phyloP scores from a whole-genome alignment of 2,888 invertebrate species.

The Yponomeuta evonymella region DNA sequence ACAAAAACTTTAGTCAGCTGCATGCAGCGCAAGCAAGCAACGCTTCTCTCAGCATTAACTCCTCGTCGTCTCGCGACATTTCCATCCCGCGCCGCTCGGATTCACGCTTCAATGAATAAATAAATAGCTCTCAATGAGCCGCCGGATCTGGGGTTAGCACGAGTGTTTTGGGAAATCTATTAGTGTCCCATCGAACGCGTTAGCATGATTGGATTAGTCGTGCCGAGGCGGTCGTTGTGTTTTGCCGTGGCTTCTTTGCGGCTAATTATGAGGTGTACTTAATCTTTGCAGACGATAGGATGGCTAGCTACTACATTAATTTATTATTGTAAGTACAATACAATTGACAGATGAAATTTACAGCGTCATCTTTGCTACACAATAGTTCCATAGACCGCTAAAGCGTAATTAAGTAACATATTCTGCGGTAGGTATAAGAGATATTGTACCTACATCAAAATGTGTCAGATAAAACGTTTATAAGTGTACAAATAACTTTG shows the following conservation, averaged over 20 bases:
- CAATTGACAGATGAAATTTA: too few species aligned
- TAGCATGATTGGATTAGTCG: constrained; percentile 5
- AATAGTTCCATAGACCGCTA: too few species aligned
- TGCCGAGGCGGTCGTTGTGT: neutral
- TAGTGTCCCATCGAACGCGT: neutral
- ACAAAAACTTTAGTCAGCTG: neutral
- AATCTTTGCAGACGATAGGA: neutral
- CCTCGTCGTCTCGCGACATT: constrained; percentile 28
- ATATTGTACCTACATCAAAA: too few species aligned
- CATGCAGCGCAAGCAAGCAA: neutral
- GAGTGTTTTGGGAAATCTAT: constrained; percentile 9
- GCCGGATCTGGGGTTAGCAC: constrained; percentile 18
- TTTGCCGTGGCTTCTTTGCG: neutral
- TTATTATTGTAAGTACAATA: too few species aligned
- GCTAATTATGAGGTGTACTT: neutral
- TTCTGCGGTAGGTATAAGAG: too few species aligned
- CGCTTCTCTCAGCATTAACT: constrained; percentile 7
- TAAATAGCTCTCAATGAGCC: constrained; percentile 52
- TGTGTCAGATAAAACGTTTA: too few species aligned
- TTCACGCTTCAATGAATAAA: constrained; percentile 60
- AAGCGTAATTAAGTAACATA: too few species aligned
- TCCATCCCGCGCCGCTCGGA: constrained; percentile 28
- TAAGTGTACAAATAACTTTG: too few species aligned
- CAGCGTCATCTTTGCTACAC: too few species aligned
- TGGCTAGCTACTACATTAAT: too few species aligned